Evolutionary conservation across 2,113 vertebrate genomes (phyloP), one percentile per base, ranked within the genome.

Genomic region (Chaenogobius annularis): DNA sequence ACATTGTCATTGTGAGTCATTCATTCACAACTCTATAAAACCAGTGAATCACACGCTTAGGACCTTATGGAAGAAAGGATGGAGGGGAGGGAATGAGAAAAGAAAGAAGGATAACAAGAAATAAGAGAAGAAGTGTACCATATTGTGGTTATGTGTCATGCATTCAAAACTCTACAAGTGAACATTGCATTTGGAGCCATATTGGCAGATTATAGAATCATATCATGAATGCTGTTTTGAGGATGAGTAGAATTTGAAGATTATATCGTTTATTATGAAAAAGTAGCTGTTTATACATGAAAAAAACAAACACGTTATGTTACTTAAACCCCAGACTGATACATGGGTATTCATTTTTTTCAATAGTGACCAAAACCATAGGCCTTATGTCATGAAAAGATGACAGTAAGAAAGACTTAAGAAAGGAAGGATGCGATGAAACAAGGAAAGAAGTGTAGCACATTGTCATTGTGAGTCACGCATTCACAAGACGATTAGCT

Each of bases 1-100:
- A 59, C 69, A 78, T 76, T 61, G 75, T 79, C 79, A 79, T 69
- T 85, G 64, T 67, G 70, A 75, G 52, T 77, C 79, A 71, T 46
- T 80, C 80, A 46, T 48, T 78, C 75, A 43, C 79, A 66, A 44
- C 68, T 14, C 70, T 68, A 58, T 20, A 58, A 73, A 62, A 69
- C 54, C 73, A 50, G 61, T 61, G 65, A 68, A 65, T 71, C 70
- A 81, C 78, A 78, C 40, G 65, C 66, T 43, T 1, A 8, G 35
- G 47, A 26, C 65, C 63, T 22, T 64, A 48, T 44, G 61, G 48
- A 7, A 7, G 15, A 6, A 54, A 54, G 19, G 9, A 54, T 19
- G 50, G 50, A 54, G 9, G 19, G 19, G 8, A 54, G 19, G 50
- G n/a, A 54, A 10, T 10, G 15, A 19, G 7, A n/a, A 20, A 54